Conservation (phyloP, 1,140 invertebrate genomes). For the Lepidurus packardi region DNA sequence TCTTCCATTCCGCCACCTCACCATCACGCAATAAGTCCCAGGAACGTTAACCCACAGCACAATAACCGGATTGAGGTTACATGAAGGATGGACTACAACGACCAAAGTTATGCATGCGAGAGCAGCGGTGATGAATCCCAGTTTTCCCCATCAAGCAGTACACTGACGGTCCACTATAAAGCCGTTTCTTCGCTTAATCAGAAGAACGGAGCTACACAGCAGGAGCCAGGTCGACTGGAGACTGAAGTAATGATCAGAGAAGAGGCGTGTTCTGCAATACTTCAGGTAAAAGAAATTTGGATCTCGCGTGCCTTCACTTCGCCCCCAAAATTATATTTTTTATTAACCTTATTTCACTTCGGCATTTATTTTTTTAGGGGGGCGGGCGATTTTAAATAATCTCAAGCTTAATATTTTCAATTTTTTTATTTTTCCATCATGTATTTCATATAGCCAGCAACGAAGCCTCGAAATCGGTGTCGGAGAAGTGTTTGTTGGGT, state of each 20-base stretch:
- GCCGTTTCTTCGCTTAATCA: constrained; percentile 7
- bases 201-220: constrained; percentile 7
- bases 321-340: neutral
- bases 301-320: constrained; percentile 7
- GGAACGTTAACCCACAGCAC: too few species aligned
- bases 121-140: constrained; percentile 20
- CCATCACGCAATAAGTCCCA: neutral
- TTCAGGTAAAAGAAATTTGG: neutral
- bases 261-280: constrained; percentile 6
- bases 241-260: constrained; percentile 13
- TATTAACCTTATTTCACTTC: too few species aligned
- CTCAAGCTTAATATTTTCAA: neutral
- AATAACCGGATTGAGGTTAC: constrained; percentile 11
- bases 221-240: constrained; percentile 20
- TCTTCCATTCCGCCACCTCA: neutral
- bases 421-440: neutral
- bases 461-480: neutral
- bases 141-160: constrained; percentile 6
- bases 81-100: constrained; percentile 5
- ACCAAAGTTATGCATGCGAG: constrained; percentile 21
- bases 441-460: neutral
- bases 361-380: neutral
- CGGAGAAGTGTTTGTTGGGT: constrained; percentile 17
- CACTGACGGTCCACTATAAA: constrained; percentile 13
- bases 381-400: neutral